Base-by-base conservation (phyloP, 2,888 invertebrate genomes). In the Epinotia brunnichana region DNA sequence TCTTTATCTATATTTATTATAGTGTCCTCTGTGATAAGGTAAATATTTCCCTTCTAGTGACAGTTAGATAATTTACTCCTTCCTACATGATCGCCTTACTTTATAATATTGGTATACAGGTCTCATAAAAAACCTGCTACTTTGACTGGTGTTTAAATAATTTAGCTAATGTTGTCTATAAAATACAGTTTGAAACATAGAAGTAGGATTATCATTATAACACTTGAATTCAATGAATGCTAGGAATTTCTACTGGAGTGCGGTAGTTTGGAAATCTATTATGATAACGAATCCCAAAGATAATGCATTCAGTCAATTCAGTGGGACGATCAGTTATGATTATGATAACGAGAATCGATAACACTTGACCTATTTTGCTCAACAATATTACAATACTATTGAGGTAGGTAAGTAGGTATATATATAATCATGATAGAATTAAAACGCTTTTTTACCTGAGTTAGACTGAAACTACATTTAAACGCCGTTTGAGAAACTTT, bases 331-430 rank as follows among this genome's bases (percentile, higher is more conserved):
- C 57, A 57, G 24, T 21, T 68, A 24, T 24, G 21, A 24, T 24
- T 2, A 24, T 24, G 73, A 73, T 73, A 73, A 63, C 41, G 24
- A 59, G n/a, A 67, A 69, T 73, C 73, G 63, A 73, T 73, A 63
- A 44, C 53, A 69, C 61, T 73, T 73, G 73, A 69, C 68, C 73
- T 57, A 59, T 59, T 39, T 69, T 63, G 10, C 17, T 51, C 29
- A 61, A 57, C 29, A 61, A 67, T 13, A 60, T 24, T 60, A 35
- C 53, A 41, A 41, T 19, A 39, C 9, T 29, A 63, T 17, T 2
- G 15, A 13, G 41, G 5, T 13, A 24, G 21, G 21, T 24, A 24
- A n/a, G n/a, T n/a, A n/a, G n/a, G n/a, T 24, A 24, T 24, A 2
- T 24, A 24, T 24, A 24, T 24, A 24, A n/a, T n/a, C n/a, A n/a